A percentile compares a stretch with the other conserved stretches of the same genome.
These are phyloP conservation scores for Ficedula albicollis DNA, from an alignment of 2,797 vertebrate genomes.

Conservation along the genomic window DNA sequence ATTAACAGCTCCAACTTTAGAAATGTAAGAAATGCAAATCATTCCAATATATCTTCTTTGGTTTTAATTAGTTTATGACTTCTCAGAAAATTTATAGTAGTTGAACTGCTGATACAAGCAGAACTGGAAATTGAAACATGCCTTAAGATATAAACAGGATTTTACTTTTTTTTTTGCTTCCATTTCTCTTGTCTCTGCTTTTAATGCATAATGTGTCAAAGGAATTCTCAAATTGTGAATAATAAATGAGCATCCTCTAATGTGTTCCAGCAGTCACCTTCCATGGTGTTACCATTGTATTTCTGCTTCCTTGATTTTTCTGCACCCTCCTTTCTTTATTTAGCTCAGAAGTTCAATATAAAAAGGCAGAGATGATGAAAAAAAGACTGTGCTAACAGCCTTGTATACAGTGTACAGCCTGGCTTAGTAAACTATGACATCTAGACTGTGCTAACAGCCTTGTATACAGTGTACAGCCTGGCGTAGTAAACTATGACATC, in stretches of 20 bases:
- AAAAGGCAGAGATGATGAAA: background rate
- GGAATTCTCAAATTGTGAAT: background rate
- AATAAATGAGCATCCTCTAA: background rate
- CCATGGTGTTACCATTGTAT: background rate
- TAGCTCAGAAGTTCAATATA: background rate
- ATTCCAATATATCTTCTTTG: background rate
- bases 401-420: background rate
- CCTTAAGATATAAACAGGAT: background rate
- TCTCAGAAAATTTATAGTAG: background rate
- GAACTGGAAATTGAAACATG: constrained; percentile 23
- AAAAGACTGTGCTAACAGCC: background rate
- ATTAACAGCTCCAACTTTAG: background rate
- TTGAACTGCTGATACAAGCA: constrained; percentile 2
- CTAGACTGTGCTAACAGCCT: no score
- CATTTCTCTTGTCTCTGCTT: background rate
- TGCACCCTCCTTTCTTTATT: background rate
- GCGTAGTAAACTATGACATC: no score
- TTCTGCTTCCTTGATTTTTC: background rate
- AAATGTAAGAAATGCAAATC: constrained; percentile 27
- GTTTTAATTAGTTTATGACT: constrained; percentile 32
- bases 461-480: no score
- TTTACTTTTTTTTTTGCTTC: background rate
- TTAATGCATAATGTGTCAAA: background rate
- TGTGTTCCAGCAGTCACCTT: background rate
- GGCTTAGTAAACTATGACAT: background rate